phyloP scores from a whole-genome alignment of 2,888 invertebrate species.

The Drosophila atroscutellata region DNA sequence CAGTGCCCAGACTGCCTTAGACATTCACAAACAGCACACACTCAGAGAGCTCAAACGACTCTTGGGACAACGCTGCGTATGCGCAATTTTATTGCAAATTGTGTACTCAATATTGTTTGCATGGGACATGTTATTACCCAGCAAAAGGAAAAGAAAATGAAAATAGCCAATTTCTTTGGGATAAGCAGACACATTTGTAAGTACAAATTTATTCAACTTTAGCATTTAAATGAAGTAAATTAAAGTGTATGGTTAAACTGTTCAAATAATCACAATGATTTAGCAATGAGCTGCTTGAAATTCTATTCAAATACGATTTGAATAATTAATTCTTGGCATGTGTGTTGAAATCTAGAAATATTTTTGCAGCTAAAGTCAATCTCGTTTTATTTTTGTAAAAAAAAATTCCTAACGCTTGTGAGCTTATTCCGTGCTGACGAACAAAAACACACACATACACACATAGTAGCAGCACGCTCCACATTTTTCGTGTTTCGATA shows the following conservation, averaged over 20 bases:
- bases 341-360: conserved; percentile 13
- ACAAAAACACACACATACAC: conserved; percentile 1
- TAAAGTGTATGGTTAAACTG: not conserved
- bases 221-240: not conserved
- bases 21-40: conserved; percentile 13
- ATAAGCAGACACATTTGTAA: not conserved
- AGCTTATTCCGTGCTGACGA: conserved; percentile 35
- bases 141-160: not conserved
- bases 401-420: conserved; percentile 32
- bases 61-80: conserved; percentile 61
- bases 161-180: conserved; percentile 1
- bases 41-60: conserved; percentile 29
- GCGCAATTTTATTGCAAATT: conserved; percentile 64
- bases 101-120: conserved; percentile 55
- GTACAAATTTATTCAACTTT: not conserved
- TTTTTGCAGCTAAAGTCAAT: conserved; percentile 33
- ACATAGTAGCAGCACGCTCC: conserved; percentile 29
- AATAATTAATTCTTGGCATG: conserved; percentile 18
- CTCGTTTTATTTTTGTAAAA: conserved; percentile 18
- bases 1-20: conserved; percentile 7
- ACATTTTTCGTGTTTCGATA: conserved; percentile 69
- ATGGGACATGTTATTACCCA: conserved; percentile 38
- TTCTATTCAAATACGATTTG: not conserved
- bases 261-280: not conserved
- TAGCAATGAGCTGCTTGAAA: not conserved